Percentiles rank a stretch among this genome's conserved stretches.
Evolutionary conservation across 2,888 invertebrate genomes (phyloP).

Genomic region (Dryadula phaetusa): DNA sequence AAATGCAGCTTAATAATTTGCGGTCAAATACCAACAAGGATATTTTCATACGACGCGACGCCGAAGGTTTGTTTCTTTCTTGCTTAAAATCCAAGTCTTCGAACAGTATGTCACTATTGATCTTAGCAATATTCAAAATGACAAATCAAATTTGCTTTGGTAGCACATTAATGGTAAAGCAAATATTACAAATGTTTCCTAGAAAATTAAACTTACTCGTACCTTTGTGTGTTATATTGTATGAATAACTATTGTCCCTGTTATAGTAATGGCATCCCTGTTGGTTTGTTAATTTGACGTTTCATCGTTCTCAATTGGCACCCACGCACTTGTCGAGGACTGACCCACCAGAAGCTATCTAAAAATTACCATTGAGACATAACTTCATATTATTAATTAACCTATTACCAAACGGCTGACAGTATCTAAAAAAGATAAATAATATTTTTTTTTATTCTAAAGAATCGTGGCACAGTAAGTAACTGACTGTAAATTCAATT

Average conservation of each 20-base stretch:
- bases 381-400: conserved; percentile 42
- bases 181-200: conserved; percentile 20
- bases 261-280: conserved; percentile 58
- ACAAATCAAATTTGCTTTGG: background rate
- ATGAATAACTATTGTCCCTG: conserved; percentile 36
- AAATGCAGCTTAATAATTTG: too few species aligned
- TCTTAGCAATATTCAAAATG: too few species aligned
- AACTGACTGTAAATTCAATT: too few species aligned
- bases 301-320: conserved; percentile 75
- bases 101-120: too few species aligned
- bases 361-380: conserved; percentile 76
- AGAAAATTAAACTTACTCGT: conserved; percentile 34
- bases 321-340: conserved; percentile 63
- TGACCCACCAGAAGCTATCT: conserved; percentile 70
- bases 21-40: too few species aligned
- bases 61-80: too few species aligned
- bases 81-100: too few species aligned
- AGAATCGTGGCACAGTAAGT: too few species aligned
- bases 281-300: conserved; percentile 67
- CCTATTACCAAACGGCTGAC: background rate
- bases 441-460: too few species aligned
- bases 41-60: too few species aligned
- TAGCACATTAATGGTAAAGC: background rate
- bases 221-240: conserved; percentile 19
- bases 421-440: too few species aligned